A percentile compares a stretch with the other conserved stretches of the same genome.
phyloP scores from a whole-genome alignment of 2,797 vertebrate genomes.

The Tauraco hartlaubi region DNA sequence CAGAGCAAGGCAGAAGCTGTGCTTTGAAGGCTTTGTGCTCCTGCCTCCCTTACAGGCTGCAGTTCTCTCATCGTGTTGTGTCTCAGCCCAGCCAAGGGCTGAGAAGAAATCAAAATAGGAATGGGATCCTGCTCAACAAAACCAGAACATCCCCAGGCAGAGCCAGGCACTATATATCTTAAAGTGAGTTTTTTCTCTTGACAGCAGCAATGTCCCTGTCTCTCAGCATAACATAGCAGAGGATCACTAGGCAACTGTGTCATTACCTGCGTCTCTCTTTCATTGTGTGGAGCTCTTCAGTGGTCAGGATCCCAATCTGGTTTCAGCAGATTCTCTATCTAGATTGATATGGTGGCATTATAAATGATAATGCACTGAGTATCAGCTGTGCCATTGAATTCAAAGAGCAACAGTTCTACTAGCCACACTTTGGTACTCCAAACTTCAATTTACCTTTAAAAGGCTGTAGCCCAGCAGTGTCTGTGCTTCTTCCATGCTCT shows the following conservation, averaged over 20 bases:
- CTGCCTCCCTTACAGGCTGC: neutral
- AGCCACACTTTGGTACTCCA: neutral
- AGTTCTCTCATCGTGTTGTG: neutral
- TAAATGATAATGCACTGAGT: neutral
- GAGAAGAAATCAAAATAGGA: neutral
- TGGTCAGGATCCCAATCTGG: neutral
- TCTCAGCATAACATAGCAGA: neutral
- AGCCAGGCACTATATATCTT: neutral
- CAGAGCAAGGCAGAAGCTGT: neutral
- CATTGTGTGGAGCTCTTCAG: neutral
- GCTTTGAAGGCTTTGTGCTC: neutral
- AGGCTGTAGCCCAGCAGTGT: neutral
- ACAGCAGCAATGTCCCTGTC: neutral
- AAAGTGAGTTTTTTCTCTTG: neutral
- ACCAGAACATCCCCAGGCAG: neutral
- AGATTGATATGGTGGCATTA: rapidly evolving
- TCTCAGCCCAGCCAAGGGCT: neutral
- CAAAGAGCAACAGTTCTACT: neutral
- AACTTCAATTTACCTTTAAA: neutral
- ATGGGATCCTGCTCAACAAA: neutral
- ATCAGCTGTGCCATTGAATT: neutral
- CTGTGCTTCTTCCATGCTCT: neutral
- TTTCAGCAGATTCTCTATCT: neutral
- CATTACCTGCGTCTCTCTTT: neutral
- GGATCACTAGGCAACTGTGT: neutral